Evolutionary conservation across 2,797 vertebrate species (phyloP).

Genomic region (Lophius americanus): DNA sequence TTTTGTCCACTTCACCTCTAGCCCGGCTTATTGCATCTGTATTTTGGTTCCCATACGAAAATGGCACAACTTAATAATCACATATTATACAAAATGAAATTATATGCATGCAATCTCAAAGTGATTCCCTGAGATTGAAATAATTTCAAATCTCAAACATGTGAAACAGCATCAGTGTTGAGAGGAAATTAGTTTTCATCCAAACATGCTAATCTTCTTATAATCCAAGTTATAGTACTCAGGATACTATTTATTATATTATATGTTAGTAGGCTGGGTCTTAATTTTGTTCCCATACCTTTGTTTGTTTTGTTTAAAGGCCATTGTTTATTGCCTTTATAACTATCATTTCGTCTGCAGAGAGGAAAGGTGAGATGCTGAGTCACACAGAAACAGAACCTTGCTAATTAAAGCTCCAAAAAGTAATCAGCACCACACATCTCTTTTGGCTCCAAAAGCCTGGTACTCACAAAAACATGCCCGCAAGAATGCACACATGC

Average conservation of each 20-base stretch:
- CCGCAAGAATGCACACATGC: conserved; percentile 6
- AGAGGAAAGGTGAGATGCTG: conserved; percentile 26
- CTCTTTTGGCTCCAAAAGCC: conserved; percentile 33
- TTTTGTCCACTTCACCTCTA: no score
- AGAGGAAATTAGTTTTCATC: conserved; percentile 34
- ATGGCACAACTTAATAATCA: no score
- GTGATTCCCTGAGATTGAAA: conserved; percentile 13
- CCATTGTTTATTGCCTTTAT: conserved; percentile 14
- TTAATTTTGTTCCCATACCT: conserved; percentile 1
- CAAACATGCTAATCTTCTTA: conserved; percentile 22
- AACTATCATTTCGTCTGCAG: conserved; percentile 22
- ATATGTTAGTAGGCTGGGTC: background rate
- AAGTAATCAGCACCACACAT: conserved; percentile 32
- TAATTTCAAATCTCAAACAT: conserved; percentile 8
- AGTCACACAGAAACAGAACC: conserved; percentile 32
- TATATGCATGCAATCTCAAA: conserved; percentile 10
- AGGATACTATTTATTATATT: background rate
- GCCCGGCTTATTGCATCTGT: no score
- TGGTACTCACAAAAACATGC: conserved; percentile 12
- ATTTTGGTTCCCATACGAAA: no score
- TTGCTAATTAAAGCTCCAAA: conserved; percentile 46
- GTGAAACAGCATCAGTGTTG: conserved; percentile 2
- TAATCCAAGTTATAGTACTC: conserved; percentile 3
- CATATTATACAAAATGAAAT: conserved; percentile 11
- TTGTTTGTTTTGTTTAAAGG: background rate